Conservation (phyloP, 2,797 vertebrate species). For the Eospalax fontanierii region DNA sequence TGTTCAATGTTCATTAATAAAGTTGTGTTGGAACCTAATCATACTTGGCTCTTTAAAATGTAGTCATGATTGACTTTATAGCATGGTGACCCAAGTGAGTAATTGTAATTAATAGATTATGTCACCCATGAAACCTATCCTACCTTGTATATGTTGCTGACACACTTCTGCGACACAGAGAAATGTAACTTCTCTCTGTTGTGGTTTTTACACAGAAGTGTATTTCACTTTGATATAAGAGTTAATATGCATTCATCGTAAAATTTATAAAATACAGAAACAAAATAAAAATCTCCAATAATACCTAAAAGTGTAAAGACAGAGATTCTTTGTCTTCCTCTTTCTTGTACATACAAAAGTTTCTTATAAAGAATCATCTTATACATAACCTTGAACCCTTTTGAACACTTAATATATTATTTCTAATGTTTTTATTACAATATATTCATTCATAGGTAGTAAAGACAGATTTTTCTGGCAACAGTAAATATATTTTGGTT, state of each 20-base stretch:
- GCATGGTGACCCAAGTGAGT: neutral
- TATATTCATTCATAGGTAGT: neutral
- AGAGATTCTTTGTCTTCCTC: neutral
- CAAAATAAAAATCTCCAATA: neutral
- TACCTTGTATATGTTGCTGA: neutral
- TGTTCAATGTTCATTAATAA: neutral
- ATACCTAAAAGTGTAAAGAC: neutral
- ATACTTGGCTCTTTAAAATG: neutral
- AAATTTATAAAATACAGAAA: conserved; percentile 7
- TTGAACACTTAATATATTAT: neutral
- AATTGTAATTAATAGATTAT: neutral
- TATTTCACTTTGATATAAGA: neutral
- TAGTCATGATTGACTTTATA: neutral
- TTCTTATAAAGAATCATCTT: neutral
- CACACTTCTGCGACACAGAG: neutral
- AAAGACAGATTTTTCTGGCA: neutral
- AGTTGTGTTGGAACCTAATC: neutral
- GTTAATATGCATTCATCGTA: neutral
- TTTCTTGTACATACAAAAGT: neutral
- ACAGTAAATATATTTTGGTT: neutral
- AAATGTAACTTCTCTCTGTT: neutral
- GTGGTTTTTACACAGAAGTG: neutral
- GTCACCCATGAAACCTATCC: neutral
- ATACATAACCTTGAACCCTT: neutral
- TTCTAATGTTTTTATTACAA: neutral